These are phyloP conservation scores for Caenorhabditis zanzibari DNA, from an alignment of 2,888 invertebrate species.

Conservation along the genomic window DNA sequence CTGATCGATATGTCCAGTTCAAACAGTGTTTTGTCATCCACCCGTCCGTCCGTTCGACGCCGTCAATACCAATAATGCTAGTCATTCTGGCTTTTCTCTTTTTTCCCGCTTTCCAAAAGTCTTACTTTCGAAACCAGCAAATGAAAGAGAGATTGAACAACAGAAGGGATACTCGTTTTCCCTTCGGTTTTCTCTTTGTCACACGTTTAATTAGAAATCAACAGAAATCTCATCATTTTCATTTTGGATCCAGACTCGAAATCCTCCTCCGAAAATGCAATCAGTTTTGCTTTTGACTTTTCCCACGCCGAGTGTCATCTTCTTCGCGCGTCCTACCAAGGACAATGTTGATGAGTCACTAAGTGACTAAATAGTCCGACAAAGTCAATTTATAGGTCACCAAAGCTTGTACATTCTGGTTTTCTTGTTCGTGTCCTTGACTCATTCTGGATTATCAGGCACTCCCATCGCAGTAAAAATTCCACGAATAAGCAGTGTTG, in stretches of 20 bases:
- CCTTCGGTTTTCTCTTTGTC: conserved; percentile 19
- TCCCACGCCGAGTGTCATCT: conserved; percentile 1
- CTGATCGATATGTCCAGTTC: conserved; percentile 62
- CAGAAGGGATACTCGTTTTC: conserved; percentile 40
- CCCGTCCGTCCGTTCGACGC: conserved; percentile 29
- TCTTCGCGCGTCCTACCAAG: conserved; percentile 35
- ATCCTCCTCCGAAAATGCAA: conserved; percentile 25
- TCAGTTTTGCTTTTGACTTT: conserved; percentile 47
- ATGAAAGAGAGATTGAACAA: conserved; percentile 15
- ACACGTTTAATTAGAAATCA: conserved; percentile 54
- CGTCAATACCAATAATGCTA: conserved; percentile 30
- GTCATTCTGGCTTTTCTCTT: conserved; percentile 39
- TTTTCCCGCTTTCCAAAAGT: conserved; percentile 11
- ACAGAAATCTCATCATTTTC: conserved; percentile 11
- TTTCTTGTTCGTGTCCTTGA: conserved; percentile 44
- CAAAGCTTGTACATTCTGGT: conserved; percentile 53
- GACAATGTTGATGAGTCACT: conserved; percentile 60
- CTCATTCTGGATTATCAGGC: conserved; percentile 58
- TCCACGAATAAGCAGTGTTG: conserved; percentile 1
- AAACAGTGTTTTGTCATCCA: conserved; percentile 45
- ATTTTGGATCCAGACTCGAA: neutral
- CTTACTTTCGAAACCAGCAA: conserved; percentile 57
- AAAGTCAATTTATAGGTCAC: conserved; percentile 63
- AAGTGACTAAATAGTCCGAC: conserved; percentile 64
- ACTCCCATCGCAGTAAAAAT: conserved; percentile 34